Evolutionary conservation across 1,140 invertebrate genomes (phyloP), one percentile per base, ranked within the genome.

Genomic region (Scaptomyza montana): DNA sequence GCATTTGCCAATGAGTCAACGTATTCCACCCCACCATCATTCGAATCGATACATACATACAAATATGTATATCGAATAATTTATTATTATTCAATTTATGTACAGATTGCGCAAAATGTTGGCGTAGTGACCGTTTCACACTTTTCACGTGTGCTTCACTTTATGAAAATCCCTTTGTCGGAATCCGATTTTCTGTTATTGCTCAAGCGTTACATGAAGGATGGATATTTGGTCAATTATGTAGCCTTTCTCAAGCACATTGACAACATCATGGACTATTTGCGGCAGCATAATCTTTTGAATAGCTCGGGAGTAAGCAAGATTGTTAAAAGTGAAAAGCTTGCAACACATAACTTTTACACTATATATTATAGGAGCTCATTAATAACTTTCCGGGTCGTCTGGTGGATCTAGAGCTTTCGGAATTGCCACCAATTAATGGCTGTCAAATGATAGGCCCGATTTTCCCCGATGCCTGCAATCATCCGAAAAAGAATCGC

Each of bases 211-310:
- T 96, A 95, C 78, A 93, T 95, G 60, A 95, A 95, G 74, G 94
- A 96, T 89, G 93, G 93, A 2, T 96, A 95, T 86, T 94, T 95
- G 6, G 82, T 96, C 0, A 95, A 96, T 90, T 96, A 96, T 78
- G 93, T 95, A 10, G 95, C 95, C 16, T 96, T 96, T 77, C 80
- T 96, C 0, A 93, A 94, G 30, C 93, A 93, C 1, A 91, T 95
- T 9, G 92, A 93, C 43, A 94, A 93, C 61, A 93, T 95, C 10
- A 93, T 95, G 9, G 66, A 77, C 5, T 92, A 91, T 49, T 64
- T 92, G 4, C 71, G 81, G 5, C 36, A 63, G 2, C 78, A 81
- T 21, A 57, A 75, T 36, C 56, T 92, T 16, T 53, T 91, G 51
- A 82, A 90, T 69, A 74, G 77, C 25, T 64, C 78, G 0, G 72